phyloP scores from a whole-genome alignment of 2,113 vertebrate genomes.

The Charadrius vociferus region DNA sequence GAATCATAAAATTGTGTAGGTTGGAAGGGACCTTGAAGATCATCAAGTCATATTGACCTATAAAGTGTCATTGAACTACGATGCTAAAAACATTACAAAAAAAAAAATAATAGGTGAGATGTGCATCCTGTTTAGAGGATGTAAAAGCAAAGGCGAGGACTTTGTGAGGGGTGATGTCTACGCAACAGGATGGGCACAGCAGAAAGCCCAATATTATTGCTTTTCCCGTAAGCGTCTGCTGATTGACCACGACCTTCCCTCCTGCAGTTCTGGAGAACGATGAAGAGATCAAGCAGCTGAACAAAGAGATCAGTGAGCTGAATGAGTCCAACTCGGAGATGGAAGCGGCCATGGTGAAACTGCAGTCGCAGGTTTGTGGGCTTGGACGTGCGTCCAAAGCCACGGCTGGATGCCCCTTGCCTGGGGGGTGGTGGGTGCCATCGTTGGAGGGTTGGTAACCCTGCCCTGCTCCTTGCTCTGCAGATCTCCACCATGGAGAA shows the following conservation, averaged over 20 bases:
- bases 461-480: neutral
- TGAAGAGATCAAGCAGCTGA: constrained; percentile 96
- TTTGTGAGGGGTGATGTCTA: neutral
- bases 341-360: constrained; percentile 96
- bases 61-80: neutral
- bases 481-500: constrained; percentile 98
- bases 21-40: no score
- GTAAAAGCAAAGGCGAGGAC: neutral
- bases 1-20: no score
- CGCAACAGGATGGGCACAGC: neutral
- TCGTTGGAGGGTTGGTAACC: neutral
- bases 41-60: neutral
- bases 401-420: accelerated
- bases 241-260: neutral
- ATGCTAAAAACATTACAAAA: neutral
- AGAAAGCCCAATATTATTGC: neutral
- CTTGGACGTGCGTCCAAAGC: accelerated
- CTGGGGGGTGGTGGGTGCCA: neutral
- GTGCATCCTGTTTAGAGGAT: neutral
- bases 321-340: constrained; percentile 97
- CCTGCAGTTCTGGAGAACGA: constrained; percentile 92
- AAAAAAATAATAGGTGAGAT: neutral
- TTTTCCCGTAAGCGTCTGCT: neutral
- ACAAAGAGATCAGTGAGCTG: constrained; percentile 96
- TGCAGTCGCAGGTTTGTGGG: constrained; percentile 92